A percentile compares a stretch with the other conserved stretches of the same genome.
Evolutionary conservation across 2,113 vertebrate species (phyloP).

Genomic region (Platycercus adscitus): DNA sequence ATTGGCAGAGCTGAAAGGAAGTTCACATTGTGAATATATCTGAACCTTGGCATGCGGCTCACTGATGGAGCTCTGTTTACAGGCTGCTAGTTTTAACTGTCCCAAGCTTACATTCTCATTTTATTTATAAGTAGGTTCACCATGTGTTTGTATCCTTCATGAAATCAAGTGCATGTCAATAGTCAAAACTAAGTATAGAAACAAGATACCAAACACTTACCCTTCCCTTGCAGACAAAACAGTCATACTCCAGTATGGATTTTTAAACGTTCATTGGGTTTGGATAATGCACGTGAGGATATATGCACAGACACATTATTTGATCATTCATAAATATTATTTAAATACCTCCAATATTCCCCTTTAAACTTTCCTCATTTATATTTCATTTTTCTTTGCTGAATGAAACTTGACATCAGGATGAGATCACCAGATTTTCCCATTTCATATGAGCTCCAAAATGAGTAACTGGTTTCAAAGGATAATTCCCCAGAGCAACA

Average conservation of each 20-base stretch:
- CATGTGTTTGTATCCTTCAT: constrained; percentile 41
- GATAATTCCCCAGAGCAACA: constrained; percentile 50
- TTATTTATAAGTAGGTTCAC: constrained; percentile 60
- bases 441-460: constrained; percentile 47
- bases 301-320: background rate
- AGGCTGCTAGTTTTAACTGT: constrained; percentile 54
- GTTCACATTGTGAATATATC: constrained; percentile 50
- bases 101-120: constrained; percentile 37
- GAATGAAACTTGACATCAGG: constrained; percentile 59
- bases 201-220: background rate
- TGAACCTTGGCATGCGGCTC: background rate
- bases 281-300: background rate
- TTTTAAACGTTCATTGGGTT: background rate
- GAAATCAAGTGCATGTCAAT: background rate
- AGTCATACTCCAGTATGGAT: background rate
- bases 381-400: constrained; percentile 25
- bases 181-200: constrained; percentile 48
- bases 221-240: background rate
- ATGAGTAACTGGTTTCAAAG: constrained; percentile 62
- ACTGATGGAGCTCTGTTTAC: constrained; percentile 40
- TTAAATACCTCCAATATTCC: background rate
- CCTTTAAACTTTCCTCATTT: constrained; percentile 26
- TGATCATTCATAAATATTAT: background rate
- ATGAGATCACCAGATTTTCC: constrained; percentile 62
- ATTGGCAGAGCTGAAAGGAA: constrained; percentile 61